phyloP scores from a whole-genome alignment of 2,888 invertebrate genomes.

The Brachynemurus nebulosus region DNA sequence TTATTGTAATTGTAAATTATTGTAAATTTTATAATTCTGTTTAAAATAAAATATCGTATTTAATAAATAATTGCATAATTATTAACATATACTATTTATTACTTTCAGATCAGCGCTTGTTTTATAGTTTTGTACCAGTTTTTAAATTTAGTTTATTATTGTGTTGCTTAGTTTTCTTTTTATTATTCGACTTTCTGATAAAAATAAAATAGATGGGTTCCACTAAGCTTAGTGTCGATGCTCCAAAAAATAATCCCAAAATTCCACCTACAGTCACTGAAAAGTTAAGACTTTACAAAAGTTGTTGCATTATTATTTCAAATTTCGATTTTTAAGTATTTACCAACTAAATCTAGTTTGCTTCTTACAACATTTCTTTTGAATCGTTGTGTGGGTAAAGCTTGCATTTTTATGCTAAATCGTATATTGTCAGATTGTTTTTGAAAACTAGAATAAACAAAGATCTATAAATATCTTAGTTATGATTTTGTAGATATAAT shows the following conservation, averaged over 20 bases:
- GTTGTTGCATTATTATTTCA: not conserved
- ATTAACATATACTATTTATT: no score
- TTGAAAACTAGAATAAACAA: no score
- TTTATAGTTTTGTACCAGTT: no score
- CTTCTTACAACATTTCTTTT: slow-evolving; percentile 45
- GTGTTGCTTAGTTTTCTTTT: not conserved
- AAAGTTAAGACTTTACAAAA: not conserved
- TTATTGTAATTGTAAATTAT: no score
- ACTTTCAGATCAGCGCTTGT: no score
- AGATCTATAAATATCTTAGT: no score
- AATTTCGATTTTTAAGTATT: slow-evolving; percentile 16
- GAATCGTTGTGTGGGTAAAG: slow-evolving; percentile 40
- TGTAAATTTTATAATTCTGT: no score
- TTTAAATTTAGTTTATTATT: no score
- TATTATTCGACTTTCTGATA: not conserved
- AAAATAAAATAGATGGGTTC: not conserved
- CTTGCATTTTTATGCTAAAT: slow-evolving; percentile 32
- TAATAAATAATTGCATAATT: no score
- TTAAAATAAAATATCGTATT: no score
- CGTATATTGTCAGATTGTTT: not conserved
- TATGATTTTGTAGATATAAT: no score
- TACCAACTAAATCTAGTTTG: slow-evolving; percentile 46
- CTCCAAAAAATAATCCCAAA: not conserved
- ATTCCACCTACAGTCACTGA: not conserved
- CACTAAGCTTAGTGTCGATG: not conserved